phyloP scores from a whole-genome alignment of 2,113 vertebrate species.

The Genyomyrus donnyi region DNA sequence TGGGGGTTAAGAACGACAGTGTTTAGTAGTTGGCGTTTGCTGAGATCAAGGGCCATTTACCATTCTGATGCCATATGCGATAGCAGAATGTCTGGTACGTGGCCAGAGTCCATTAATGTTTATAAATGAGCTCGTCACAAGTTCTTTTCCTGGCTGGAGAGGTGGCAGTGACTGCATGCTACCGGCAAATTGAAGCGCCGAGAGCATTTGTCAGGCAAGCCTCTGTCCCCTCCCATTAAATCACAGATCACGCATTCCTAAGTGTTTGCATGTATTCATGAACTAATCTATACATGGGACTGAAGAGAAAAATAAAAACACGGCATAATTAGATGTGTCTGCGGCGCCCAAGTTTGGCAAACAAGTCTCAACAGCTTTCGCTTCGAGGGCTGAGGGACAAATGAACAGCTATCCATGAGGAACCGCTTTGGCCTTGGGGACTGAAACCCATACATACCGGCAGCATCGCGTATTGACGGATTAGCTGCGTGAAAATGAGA shows the following conservation, averaged over 20 bases:
- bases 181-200: not conserved
- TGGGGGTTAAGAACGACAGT: not conserved
- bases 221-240: not conserved
- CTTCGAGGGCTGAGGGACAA: not conserved
- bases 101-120: conserved; percentile 22
- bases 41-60: conserved; percentile 5
- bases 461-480: not conserved
- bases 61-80: conserved; percentile 18
- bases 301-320: not conserved
- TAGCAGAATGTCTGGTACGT: conserved; percentile 14
- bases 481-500: not conserved
- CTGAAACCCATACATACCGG: not conserved
- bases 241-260: not conserved
- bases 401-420: not conserved
- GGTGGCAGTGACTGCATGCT: too few relatives aligned
- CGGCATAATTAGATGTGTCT: not conserved
- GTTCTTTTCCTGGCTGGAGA: conserved; percentile 10
- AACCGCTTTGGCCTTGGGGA: not conserved
- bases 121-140: conserved; percentile 20
- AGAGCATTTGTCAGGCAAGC: not conserved
- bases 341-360: not conserved
- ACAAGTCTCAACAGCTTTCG: not conserved
- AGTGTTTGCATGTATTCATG: conserved; percentile 9
- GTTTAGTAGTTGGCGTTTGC: not conserved
- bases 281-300: conserved; percentile 7